These are phyloP conservation scores for Elgaria multicarinata DNA, from an alignment of 2,113 vertebrate species.

Conservation along the genomic window DNA sequence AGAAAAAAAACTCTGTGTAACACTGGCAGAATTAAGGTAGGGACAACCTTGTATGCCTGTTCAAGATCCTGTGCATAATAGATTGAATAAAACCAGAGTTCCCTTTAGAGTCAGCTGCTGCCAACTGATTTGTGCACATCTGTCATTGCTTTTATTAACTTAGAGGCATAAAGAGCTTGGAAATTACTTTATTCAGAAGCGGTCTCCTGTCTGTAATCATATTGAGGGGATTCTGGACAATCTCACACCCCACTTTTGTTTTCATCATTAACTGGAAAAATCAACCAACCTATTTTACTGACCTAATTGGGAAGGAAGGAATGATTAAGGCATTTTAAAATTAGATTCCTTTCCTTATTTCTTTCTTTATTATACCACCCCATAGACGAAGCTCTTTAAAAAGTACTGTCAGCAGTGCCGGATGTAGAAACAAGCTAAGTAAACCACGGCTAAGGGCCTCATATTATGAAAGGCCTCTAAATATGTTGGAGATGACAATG, in stretches of 20 bases:
- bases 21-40: conserved; percentile 30
- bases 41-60: conserved; percentile 52
- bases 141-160: conserved; percentile 43
- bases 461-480: too few relatives aligned
- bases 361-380: too few relatives aligned
- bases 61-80: conserved; percentile 47
- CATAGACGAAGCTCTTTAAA: too few relatives aligned
- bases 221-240: not conserved
- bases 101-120: conserved; percentile 14
- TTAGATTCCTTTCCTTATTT: too few relatives aligned
- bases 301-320: not conserved
- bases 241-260: not conserved
- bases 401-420: too few relatives aligned
- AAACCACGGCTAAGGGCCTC: too few relatives aligned
- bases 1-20: conserved; percentile 10
- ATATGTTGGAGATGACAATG: too few relatives aligned
- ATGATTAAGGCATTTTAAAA: not conserved
- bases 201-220: not conserved
- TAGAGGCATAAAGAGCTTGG: not conserved
- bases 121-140: conserved; percentile 42
- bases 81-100: conserved; percentile 46
- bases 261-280: not conserved
- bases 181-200: not conserved
- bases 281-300: not conserved
- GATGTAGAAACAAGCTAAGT: too few relatives aligned